Evolutionary conservation across 2,797 vertebrate genomes (phyloP).

Genomic region (Australoheros facetus): DNA sequence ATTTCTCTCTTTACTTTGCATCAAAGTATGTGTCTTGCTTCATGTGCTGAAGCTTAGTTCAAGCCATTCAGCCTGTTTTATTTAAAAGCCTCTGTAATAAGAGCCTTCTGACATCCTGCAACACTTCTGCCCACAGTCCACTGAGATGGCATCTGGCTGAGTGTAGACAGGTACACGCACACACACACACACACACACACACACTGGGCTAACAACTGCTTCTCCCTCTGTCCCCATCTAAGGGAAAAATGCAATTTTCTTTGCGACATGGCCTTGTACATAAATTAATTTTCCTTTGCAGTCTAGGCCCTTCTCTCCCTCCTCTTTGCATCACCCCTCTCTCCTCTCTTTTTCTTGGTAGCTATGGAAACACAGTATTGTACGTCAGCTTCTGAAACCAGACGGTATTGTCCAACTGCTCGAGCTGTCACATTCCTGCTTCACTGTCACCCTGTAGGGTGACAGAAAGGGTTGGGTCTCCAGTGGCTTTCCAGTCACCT

Average conservation of each 20-base stretch:
- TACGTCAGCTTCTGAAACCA: slow-evolving; percentile 75
- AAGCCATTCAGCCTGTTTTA: slow-evolving; percentile 51
- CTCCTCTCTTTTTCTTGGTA: slow-evolving; percentile 67
- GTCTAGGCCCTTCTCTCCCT: slow-evolving; percentile 43
- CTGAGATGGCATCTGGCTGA: slow-evolving; percentile 41
- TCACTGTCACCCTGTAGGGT: slow-evolving; percentile 41
- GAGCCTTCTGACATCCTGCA: slow-evolving; percentile 41
- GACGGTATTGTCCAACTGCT: slow-evolving; percentile 68
- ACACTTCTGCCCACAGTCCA: slow-evolving; percentile 32
- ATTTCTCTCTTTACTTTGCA: slow-evolving; percentile 30
- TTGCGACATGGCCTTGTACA: slow-evolving; percentile 67
- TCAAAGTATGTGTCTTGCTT: slow-evolving; percentile 26
- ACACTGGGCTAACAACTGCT: slow-evolving; percentile 2
- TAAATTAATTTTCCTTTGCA: slow-evolving; percentile 76
- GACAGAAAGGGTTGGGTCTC: slow-evolving; percentile 11
- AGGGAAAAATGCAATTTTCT: slow-evolving; percentile 66
- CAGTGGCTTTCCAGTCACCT: slow-evolving; percentile 48
- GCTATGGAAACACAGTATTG: slow-evolving; percentile 80
- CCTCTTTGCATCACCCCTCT: slow-evolving; percentile 48
- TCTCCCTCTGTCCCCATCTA: slow-evolving; percentile 44
- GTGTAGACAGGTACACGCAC: slow-evolving; percentile 4
- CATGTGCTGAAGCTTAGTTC: slow-evolving; percentile 42
- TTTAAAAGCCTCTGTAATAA: slow-evolving; percentile 49
- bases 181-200: slow-evolving; percentile 7
- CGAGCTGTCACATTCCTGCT: slow-evolving; percentile 60